phyloP scores from a whole-genome alignment of 2,797 vertebrate genomes.

The Pantherophis vulpinus region DNA sequence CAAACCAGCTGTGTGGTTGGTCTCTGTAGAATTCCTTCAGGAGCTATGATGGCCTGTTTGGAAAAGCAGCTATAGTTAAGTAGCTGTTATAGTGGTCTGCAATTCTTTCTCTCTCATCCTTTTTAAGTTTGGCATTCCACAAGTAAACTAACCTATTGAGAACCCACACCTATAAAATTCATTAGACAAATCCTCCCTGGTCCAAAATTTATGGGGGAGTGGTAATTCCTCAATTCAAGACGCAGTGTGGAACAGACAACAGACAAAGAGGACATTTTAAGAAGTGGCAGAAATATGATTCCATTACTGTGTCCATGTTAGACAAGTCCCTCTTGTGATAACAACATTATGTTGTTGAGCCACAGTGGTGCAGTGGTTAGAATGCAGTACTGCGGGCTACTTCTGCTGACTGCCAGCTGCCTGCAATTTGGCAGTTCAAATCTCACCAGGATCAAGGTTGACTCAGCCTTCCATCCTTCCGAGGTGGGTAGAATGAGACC shows the following conservation, averaged over 20 bases:
- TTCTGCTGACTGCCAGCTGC: too few species aligned
- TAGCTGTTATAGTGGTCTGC: accelerated
- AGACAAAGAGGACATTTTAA: not conserved
- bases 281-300: not conserved
- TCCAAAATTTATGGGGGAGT: not conserved
- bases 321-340: not conserved
- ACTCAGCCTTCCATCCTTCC: too few species aligned
- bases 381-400: too few species aligned
- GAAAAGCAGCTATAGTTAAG: conserved; percentile 6
- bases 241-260: not conserved
- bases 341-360: not conserved
- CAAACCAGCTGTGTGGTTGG: not conserved
- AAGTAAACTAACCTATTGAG: conserved; percentile 12
- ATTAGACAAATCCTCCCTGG: not conserved
- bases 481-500: too few species aligned
- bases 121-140: conserved; percentile 6
- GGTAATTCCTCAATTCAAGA: not conserved
- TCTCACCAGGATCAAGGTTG: too few species aligned
- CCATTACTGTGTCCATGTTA: not conserved
- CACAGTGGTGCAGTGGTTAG: too few species aligned
- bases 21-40: not conserved
- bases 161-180: not conserved
- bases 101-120: not conserved
- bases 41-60: accelerated
- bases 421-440: too few species aligned